phyloP scores from a whole-genome alignment of 1,140 invertebrate species.

The Drosophila gunungcola region DNA sequence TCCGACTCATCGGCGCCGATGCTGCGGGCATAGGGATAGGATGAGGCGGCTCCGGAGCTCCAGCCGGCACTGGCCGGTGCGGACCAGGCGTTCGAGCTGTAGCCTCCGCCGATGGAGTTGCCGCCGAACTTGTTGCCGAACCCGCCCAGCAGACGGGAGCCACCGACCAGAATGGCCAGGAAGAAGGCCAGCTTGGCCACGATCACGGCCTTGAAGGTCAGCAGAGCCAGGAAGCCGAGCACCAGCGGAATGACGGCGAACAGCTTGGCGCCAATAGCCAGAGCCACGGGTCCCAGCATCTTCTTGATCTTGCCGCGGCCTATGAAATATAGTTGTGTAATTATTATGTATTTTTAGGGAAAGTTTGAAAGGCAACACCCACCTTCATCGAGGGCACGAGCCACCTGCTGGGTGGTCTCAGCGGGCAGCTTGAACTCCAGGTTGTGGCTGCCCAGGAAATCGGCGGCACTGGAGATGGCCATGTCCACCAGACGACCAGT shows the following conservation, averaged over 20 bases:
- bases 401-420: conserved; percentile 85
- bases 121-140: conserved; percentile 83
- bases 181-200: conserved; percentile 91
- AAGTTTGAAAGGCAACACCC: neutral
- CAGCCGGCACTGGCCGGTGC: conserved; percentile 81
- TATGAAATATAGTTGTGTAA: conserved; percentile 56
- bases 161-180: conserved; percentile 88
- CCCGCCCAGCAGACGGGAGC: conserved; percentile 88
- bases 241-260: conserved; percentile 89
- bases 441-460: conserved; percentile 87
- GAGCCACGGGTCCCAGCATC: conserved; percentile 87
- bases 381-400: conserved; percentile 88
- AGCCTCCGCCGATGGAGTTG: conserved; percentile 62
- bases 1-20: conserved; percentile 85
- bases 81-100: conserved; percentile 75
- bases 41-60: conserved; percentile 83
- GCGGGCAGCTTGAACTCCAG: conserved; percentile 87
- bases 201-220: conserved; percentile 90
- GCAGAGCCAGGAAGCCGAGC: conserved; percentile 88
- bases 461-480: conserved; percentile 86
- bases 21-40: conserved; percentile 87
- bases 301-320: conserved; percentile 91
- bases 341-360: neutral
- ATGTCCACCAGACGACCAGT: conserved; percentile 86
- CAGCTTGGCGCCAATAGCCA: conserved; percentile 89